These are phyloP conservation scores for Acrocephalus scirpaceus DNA, from an alignment of 2,797 vertebrate species.

Conservation along the genomic window DNA sequence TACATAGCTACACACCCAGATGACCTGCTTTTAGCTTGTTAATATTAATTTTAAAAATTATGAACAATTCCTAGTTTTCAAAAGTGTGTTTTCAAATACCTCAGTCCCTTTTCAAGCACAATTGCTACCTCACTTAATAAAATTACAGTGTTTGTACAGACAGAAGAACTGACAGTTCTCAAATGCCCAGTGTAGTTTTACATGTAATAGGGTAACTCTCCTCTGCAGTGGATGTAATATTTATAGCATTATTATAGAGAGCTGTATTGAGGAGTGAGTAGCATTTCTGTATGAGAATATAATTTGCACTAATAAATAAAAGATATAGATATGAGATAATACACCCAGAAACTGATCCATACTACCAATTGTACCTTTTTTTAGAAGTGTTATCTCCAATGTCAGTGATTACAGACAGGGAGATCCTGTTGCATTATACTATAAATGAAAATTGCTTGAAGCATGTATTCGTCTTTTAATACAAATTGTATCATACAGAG, in stretches of 20 bases:
- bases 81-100: background rate
- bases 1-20: background rate
- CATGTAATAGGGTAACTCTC: background rate
- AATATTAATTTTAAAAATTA: background rate
- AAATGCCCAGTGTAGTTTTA: background rate
- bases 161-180: background rate
- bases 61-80: background rate
- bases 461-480: background rate
- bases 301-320: slow-evolving; percentile 11
- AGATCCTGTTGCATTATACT: background rate
- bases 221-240: background rate
- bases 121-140: background rate
- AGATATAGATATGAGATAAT: background rate
- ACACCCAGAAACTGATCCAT: background rate
- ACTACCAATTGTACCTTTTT: background rate
- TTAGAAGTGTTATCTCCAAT: background rate
- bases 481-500: background rate
- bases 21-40: background rate
- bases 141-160: background rate
- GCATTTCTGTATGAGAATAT: background rate
- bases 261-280: background rate
- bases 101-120: background rate
- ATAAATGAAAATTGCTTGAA: background rate
- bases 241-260: background rate
- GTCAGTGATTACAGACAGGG: background rate